Evolutionary conservation across 1,140 invertebrate genomes (phyloP), one percentile per base, ranked within the genome.

Genomic region (Lineus longissimus): DNA sequence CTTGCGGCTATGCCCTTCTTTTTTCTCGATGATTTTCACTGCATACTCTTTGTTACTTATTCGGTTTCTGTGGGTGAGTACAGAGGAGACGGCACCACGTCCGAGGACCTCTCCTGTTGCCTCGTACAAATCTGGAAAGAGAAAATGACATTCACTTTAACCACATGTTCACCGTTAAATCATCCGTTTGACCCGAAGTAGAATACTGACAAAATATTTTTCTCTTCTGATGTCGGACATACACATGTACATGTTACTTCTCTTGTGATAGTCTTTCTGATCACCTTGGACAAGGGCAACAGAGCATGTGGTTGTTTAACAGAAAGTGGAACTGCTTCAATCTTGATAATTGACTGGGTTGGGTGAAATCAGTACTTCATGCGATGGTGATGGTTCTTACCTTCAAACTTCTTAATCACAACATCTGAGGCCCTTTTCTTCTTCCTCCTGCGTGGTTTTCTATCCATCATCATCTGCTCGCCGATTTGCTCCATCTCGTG

Each of bases 1-100:
- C 71, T 89, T 89, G 67, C 95, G 87, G 69, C 91, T 91, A 83
- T 96, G 92, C 58, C 91, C 91, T 55, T 92, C 92, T 70, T 93
- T 91, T 80, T 97, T 97, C 81, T 96, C 93, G 77, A 97, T 95
- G 70, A 88, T 84, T 80, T 98, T 98, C 61, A 98, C 95, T 51
- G 96, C 96, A 82, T 90, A 97, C 83, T 97, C 94, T 80, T 92
- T 86, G 66, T 92, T 90, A 59, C 91, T 95, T 81, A 90, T 90
- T 64, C 92, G 89, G 75, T 93, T 94, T 47, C 91, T 87, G 82
- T 94, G 97, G 1, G 94, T 95, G 79, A 92, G 91, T 47, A 98
- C 95, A 67, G 92, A 93, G 41, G 94, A 95, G 82, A 97, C 97
- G 30, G 96, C 94, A 61, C 96, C 96, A 83, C 94, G 90, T 63